These are phyloP conservation scores for Hypanus sabinus DNA, from an alignment of 2,113 vertebrate genomes.

Conservation along the genomic window DNA sequence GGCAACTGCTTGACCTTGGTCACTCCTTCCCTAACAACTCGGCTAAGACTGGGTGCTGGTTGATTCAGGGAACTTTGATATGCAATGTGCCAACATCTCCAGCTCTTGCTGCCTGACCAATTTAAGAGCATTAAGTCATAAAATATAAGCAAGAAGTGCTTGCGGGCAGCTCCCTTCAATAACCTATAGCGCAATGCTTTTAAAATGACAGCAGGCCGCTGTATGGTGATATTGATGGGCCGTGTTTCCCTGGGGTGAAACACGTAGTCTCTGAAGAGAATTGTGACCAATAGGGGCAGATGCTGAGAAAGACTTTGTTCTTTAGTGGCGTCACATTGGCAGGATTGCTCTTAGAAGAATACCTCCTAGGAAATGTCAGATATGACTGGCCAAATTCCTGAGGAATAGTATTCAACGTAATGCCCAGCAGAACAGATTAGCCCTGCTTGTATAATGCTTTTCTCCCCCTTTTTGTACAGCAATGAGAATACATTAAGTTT, in stretches of 20 bases:
- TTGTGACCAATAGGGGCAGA: slow-evolving; percentile 28
- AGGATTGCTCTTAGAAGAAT: not conserved
- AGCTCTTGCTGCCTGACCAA: slow-evolving; percentile 11
- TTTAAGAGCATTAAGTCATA: slow-evolving; percentile 29
- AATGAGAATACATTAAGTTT: slow-evolving; percentile 24
- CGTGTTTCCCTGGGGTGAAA: slow-evolving; percentile 25
- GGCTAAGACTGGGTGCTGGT: not conserved
- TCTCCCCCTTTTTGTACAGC: not conserved
- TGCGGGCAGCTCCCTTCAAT: slow-evolving; percentile 30
- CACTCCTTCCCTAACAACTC: not conserved
- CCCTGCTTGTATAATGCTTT: not conserved
- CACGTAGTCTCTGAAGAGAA: slow-evolving; percentile 23
- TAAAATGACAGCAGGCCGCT: slow-evolving; percentile 28
- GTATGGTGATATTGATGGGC: slow-evolving; percentile 34
- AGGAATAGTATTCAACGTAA: slow-evolving; percentile 9
- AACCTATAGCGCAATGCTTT: not conserved
- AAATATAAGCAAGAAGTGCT: slow-evolving; percentile 16
- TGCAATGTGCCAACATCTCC: not conserved
- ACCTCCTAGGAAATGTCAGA: slow-evolving; percentile 30
- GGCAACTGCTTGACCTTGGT: not conserved
- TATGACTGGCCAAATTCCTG: slow-evolving; percentile 29
- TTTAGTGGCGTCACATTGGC: not conserved
- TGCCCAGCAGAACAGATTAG: not conserved
- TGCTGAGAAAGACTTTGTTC: slow-evolving; percentile 26
- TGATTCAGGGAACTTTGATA: not conserved